These are phyloP conservation scores for Brachypterus glaber DNA, from an alignment of 2,888 invertebrate species.

Conservation along the genomic window DNA sequence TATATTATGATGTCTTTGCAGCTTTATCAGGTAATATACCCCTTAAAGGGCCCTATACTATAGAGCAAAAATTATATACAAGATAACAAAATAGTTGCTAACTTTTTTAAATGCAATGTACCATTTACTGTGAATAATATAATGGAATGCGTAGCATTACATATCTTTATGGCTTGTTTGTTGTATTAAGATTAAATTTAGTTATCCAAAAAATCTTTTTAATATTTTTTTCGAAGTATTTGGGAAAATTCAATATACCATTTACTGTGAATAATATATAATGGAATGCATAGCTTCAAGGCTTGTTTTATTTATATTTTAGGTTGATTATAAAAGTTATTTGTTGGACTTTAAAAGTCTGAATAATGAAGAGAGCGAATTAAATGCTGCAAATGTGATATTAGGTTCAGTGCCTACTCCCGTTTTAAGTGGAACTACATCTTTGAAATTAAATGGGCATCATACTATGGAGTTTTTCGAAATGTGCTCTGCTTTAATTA, in stretches of 20 bases:
- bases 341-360: conserved; percentile 94
- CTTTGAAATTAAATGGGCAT: conserved; percentile 52
- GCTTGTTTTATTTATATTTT: conserved; percentile 1
- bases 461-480: conserved; percentile 99
- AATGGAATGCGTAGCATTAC: no score
- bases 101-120: not conserved
- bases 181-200: no score
- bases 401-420: conserved; percentile 35
- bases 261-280: no score
- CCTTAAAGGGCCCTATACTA: no score
- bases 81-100: no score
- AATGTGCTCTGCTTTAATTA: conserved; percentile 98
- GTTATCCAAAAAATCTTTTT: no score
- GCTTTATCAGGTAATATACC: conserved; percentile 72
- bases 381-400: conserved; percentile 30
- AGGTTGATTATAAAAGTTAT: conserved; percentile 95
- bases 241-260: no score
- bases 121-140: no score
- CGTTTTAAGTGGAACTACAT: conserved; percentile 26
- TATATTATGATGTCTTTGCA: conserved; percentile 97
- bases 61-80: no score
- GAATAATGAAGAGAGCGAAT: conserved; percentile 62
- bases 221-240: conserved; percentile 7
- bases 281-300: conserved; percentile 12
- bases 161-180: no score